Conservation (phyloP, 2,113 vertebrate genomes). For the Okapia johnstoni region DNA sequence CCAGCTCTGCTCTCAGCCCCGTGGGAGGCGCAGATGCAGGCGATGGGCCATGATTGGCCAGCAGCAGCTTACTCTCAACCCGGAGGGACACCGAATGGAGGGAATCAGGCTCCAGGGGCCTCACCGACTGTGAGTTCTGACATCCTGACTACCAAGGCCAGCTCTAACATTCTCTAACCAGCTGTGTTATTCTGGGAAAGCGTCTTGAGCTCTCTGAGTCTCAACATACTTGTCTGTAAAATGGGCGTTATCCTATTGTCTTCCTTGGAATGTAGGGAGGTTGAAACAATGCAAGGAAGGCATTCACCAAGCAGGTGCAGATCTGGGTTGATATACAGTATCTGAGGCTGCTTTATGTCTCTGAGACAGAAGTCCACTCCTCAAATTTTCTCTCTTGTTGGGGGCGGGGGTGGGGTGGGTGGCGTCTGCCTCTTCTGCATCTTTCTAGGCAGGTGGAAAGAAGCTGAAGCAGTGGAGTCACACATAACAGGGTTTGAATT, state of each 20-base stretch:
- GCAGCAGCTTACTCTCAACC: accelerated
- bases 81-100: accelerated
- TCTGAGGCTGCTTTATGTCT: background rate
- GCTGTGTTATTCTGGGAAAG: background rate
- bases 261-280: too few relatives aligned
- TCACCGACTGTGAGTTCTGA: background rate
- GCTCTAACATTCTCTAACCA: background rate
- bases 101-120: background rate
- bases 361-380: background rate
- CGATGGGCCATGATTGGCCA: background rate
- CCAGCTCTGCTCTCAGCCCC: background rate
- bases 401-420: too few relatives aligned
- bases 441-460: background rate
- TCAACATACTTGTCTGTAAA: background rate
- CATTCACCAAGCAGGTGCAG: background rate
- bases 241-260: background rate
- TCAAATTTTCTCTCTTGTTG: background rate
- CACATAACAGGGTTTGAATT: background rate
- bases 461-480: background rate
- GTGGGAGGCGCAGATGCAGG: accelerated
- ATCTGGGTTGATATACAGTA: background rate
- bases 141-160: background rate
- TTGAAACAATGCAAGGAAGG: background rate
- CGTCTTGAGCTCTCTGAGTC: background rate
- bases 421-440: background rate